Base-by-base conservation (phyloP, 2,888 invertebrate species). In the Gastracanthus pulcherrimus region DNA sequence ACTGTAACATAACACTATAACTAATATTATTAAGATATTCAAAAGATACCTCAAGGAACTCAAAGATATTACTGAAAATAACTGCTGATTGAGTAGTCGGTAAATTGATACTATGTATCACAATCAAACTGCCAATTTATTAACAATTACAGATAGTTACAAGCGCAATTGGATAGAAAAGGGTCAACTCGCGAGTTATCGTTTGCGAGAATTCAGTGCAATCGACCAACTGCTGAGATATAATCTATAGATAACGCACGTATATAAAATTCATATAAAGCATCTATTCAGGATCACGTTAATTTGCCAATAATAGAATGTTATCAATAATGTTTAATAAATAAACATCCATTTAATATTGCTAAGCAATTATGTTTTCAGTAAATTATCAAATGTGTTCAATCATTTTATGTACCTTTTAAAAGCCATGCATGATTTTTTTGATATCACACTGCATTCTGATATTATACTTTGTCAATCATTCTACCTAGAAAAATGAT, bases 151-250 rank as follows among this genome's bases (percentile, higher is more conserved):
- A 31, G 9, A 7, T 6, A 36, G 34, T 34, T 36, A 36, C 5
- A 41, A 31, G 26, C 6, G 34, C 38, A 31, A 78, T 72, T 72
- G 55, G 16, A 78, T 78, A 48, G 55, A 72, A 74, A 64, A 58
- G 34, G 58, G 26, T 58, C 26, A 23, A 23, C 13, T 31, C 16
- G 11, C 34, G 9, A n/a, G 45, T 29, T 29, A 62, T 58, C 45
- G 23, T 62, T 41, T 11, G 7, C 2, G 7, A 51, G 45, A 74
- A 74, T 55, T 23, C 19, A 45, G 16, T 45, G 29, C 38, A 80
- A 80, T 80, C 38, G 60, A 41, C 69, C 75, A 23, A 74, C 67
- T 34, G 51, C 69, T 80, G 80, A 19, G 75, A 67, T 38, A 26
- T 51, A 80, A 62, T 80, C 62, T 7, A 70, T n/a, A 55, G 64